Base-by-base conservation (phyloP, 2,113 vertebrate genomes). In the Fregata magnificens region DNA sequence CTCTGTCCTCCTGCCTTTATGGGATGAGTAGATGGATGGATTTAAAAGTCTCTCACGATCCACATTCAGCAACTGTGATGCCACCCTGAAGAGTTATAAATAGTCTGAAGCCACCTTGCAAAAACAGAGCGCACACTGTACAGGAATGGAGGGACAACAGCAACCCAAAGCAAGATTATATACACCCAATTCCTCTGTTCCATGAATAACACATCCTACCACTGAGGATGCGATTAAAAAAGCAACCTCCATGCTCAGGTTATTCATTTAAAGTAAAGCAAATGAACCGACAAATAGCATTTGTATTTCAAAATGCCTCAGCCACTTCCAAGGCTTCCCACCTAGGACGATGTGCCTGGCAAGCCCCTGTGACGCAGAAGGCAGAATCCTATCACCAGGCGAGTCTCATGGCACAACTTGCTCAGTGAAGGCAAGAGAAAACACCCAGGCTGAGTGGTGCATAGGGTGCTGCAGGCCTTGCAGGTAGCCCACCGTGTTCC, bases 341-440 rank as follows among this genome's bases (percentile, higher is more conserved):
- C 4, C 38, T 4, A 69, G 16, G 31, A 20, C 24, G 36, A 29
- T 7, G 1, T 1, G 24, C 22, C 32, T 1, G 2, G 25, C 50
- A 49, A 56, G 47, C 9, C 16, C 16, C 58, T 1, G 0, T 4
- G 22, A 42, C 5, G 18, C 1, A 8, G 36, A 76, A 73, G 32
- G 52, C 55, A 58, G 86, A 55, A 58, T 42, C 7, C 50, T 26
- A 47, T 5, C 22, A 5, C 32, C 1, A 8, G 15, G 12, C 52
- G 17, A 80, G 32, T 32, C 32, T 73, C 58, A 32, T 4, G 18
- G 67, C 21, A 63, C 16, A 72, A 21, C 9, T 0, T 40, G 15
- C 13, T 3, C 0, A n/a, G 11, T 8, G 29, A 87, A 47, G 17
- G 42, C 31, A 65, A 63, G 40, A 42, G 65, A 45, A 56, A 52